phyloP scores from a whole-genome alignment of 2,113 vertebrate genomes.

The Sceloporus undulatus region DNA sequence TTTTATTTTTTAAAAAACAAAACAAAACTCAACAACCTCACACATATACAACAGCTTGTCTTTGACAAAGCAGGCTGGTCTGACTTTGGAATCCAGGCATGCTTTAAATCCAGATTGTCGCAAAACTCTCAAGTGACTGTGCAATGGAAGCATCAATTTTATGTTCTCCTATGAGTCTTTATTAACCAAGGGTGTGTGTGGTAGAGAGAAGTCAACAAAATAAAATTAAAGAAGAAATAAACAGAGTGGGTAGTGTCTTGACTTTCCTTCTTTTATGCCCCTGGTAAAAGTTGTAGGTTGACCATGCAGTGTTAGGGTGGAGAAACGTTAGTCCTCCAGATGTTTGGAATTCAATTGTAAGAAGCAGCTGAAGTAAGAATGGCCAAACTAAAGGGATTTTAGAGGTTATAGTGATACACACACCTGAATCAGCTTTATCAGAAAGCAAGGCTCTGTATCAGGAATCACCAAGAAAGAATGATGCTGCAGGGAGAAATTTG shows the following conservation, averaged over 20 bases:
- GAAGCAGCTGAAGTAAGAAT: neutral
- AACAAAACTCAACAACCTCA: too few relatives aligned
- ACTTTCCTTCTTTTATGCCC: too few relatives aligned
- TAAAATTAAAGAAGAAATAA: neutral
- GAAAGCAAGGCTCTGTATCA: neutral
- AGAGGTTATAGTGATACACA: too few relatives aligned
- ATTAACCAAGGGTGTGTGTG: neutral
- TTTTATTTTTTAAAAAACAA: slow-evolving; percentile 19
- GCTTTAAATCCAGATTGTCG: slow-evolving; percentile 28
- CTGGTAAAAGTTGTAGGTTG: neutral
- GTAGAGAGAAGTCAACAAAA: neutral
- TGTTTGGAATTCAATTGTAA: neutral
- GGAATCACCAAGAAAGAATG: neutral
- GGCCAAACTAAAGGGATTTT: neutral
- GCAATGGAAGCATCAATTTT: neutral
- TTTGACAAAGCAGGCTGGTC: slow-evolving; percentile 38
- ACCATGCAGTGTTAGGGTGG: neutral
- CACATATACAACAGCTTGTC: neutral
- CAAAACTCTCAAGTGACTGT: rapidly evolving
- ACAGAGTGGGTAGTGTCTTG: neutral
- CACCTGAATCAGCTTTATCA: neutral
- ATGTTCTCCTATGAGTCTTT: neutral
- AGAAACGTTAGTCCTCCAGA: neutral
- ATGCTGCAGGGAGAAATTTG: neutral
- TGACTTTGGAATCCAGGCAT: slow-evolving; percentile 43